These are phyloP conservation scores for Macrosiphum euphorbiae DNA, from an alignment of 2,888 invertebrate genomes.

Conservation along the genomic window DNA sequence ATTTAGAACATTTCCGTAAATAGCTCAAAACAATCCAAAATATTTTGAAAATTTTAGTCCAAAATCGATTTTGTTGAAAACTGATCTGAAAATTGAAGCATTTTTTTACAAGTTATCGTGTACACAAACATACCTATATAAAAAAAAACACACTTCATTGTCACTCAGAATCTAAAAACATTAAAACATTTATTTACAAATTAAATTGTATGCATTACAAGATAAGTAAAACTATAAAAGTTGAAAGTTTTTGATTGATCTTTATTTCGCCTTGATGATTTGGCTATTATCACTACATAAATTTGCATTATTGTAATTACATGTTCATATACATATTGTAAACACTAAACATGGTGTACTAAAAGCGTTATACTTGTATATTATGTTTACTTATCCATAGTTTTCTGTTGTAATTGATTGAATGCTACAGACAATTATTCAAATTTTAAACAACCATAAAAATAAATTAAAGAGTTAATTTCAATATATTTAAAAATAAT, in stretches of 20 bases:
- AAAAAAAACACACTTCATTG: no score
- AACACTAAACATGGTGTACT: neutral
- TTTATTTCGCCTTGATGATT: neutral
- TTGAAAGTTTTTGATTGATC: neutral
- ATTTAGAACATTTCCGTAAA: no score
- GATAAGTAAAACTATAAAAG: neutral
- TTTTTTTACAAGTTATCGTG: no score
- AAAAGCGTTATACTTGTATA: neutral
- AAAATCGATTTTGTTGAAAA: no score
- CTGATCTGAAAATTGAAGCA: no score
- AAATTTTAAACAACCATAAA: neutral
- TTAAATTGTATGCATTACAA: neutral
- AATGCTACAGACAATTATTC: neutral
- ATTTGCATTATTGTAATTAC: neutral
- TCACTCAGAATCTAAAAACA: neutral
- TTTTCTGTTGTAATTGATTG: neutral
- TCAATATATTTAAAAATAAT: neutral
- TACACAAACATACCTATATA: no score
- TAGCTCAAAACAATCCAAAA: no score
- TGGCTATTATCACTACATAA: neutral
- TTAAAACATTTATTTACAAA: neutral
- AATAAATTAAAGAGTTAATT: neutral
- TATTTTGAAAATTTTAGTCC: no score
- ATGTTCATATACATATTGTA: neutral
- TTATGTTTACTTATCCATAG: neutral